Base-by-base conservation (phyloP, 1,140 invertebrate genomes). In the Papilio helenus region DNA sequence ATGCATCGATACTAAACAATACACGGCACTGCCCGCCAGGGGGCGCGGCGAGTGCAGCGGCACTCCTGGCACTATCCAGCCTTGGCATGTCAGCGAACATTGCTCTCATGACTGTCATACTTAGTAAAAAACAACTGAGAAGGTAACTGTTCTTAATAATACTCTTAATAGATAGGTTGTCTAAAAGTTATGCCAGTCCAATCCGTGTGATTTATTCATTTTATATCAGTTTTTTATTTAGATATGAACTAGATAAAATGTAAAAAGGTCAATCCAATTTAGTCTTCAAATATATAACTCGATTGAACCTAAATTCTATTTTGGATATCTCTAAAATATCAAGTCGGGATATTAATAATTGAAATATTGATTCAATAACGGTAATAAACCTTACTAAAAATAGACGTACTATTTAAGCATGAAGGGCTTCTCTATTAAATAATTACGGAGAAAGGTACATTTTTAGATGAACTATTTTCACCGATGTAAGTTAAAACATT, bases 1-100 rank as follows among this genome's bases (percentile, higher is more conserved):
- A 96, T 86, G 95, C 96, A 12, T 95, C 96, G 14, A 96, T 96
- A n/a, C 88, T 95, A 44, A 97, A 97, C 88, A 95, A 96, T 74
- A 97, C 96, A 5, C 95, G 96, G 87, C 96, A 97, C 83, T 98
- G 97, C 88, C 97, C 97, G 86, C 97, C 97, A 3, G 97, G 97
- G 0, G 97, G 97, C 51, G 96, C 97, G 2, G 97, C 97, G 1
- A 97, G 98, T 89, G 97, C 97, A 0, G 96, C 96, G 0, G 95
- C 98, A 4, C 96, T 98, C 81, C 96, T 98, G 85, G 96, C 96
- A 42, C 95, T 98, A 7, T 97, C 97, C 0, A 95, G 96, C 0
- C 94, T 98, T 23, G 98, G 98, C 72, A 97, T 98, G 95, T 96
- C 96, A 0, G 97, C 97, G 8, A 98, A 98, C 92, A 93, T 98